A percentile compares a stretch with the other conserved stretches of the same genome.
These are phyloP conservation scores for Chaetophractus vellerosus DNA, from an alignment of 2,797 vertebrate species.

Conservation along the genomic window DNA sequence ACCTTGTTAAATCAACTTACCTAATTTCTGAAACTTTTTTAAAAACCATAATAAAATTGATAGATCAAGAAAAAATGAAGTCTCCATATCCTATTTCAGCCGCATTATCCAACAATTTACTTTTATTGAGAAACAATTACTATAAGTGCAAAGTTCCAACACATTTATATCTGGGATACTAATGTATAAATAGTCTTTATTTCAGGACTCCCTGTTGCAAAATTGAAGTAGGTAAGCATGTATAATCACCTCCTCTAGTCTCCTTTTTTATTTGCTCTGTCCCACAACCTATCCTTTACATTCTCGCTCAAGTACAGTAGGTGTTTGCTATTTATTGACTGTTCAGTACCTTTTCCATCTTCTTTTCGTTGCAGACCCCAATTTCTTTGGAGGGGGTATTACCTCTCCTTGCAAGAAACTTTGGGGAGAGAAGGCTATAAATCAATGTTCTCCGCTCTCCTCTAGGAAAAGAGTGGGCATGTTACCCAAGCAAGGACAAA, in stretches of 20 bases:
- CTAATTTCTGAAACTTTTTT: constrained; percentile 19
- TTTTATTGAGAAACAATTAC: constrained; percentile 28
- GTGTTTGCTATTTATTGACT: neutral
- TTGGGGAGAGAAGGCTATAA: constrained; percentile 24
- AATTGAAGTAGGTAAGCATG: constrained; percentile 4
- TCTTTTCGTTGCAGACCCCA: neutral
- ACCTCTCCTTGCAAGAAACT: neutral
- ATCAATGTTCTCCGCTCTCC: neutral
- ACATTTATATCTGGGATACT: neutral
- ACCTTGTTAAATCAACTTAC: neutral
- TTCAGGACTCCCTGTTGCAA: neutral
- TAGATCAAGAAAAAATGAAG: neutral
- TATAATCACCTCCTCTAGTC: neutral
- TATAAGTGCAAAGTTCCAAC: neutral
- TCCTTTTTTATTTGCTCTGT: neutral
- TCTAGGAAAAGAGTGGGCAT: neutral
- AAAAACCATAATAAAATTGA: too few species aligned
- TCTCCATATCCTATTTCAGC: neutral
- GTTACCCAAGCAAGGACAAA: neutral
- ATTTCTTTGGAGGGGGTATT: neutral
- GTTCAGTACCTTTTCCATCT: neutral
- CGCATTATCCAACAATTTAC: neutral
- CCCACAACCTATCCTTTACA: neutral
- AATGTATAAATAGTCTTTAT: neutral
- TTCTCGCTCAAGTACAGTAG: neutral